phyloP scores from a whole-genome alignment of 2,888 invertebrate species.

The Callosobruchus maculatus region DNA sequence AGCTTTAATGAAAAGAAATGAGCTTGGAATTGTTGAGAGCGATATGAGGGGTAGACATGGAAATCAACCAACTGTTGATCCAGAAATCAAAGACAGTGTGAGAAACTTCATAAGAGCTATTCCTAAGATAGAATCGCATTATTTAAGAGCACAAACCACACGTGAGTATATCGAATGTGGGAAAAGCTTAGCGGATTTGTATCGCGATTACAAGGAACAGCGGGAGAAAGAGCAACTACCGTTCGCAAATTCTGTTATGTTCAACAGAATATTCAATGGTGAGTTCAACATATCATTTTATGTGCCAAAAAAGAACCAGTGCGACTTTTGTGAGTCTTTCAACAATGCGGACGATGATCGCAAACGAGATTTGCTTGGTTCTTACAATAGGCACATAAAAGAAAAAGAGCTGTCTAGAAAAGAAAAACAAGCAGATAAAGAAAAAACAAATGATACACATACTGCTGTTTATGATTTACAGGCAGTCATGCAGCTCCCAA shows the following conservation, averaged over 20 bases:
- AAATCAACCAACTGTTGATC: constrained; percentile 13
- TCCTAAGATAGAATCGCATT: constrained; percentile 2
- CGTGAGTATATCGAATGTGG: constrained; percentile 3
- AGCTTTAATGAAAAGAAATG: background rate
- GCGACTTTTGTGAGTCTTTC: constrained; percentile 5
- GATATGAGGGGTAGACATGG: constrained; percentile 16
- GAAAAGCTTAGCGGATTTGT: constrained; percentile 3
- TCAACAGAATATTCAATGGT: constrained; percentile 4
- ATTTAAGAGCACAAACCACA: constrained; percentile 1
- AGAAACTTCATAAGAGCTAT: constrained; percentile 2
- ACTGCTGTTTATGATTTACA: constrained; percentile 8
- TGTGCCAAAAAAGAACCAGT: constrained; percentile 6
- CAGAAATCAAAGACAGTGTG: constrained; percentile 11
- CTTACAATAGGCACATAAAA: no score
- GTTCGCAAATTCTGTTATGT: background rate
- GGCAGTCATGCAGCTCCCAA: constrained; percentile 8
- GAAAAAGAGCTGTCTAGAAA: no score
- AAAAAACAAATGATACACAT: background rate
- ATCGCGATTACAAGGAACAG: constrained; percentile 3
- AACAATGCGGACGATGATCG: constrained; percentile 7
- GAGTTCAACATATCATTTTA: constrained; percentile 7
- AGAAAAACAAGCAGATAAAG: background rate
- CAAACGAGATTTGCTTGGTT: background rate
- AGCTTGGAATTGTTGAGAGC: constrained; percentile 5
- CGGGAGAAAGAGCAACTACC: constrained; percentile 1